A percentile compares a stretch with the other conserved stretches of the same genome.
These are phyloP conservation scores for Caenorhabditis sp. DNA, from an alignment of 2,888 invertebrate species.

Conservation along the genomic window DNA sequence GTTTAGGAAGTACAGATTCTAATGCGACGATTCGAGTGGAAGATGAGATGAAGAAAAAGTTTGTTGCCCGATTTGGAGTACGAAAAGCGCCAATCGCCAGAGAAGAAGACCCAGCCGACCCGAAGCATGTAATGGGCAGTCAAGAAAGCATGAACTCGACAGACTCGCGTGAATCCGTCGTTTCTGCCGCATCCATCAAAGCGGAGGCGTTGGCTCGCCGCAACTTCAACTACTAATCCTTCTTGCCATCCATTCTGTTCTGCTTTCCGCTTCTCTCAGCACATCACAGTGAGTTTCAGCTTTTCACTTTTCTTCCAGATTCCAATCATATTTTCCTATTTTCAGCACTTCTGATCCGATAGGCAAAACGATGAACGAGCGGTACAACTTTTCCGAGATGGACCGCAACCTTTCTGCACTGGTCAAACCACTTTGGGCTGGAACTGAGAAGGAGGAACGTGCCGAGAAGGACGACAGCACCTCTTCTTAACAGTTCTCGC, in stretches of 20 bases:
- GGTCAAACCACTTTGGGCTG: constrained; percentile 71
- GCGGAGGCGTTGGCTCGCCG: constrained; percentile 77
- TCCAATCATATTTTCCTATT: constrained; percentile 15
- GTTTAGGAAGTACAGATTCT: constrained; percentile 44
- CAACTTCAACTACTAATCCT: constrained; percentile 78
- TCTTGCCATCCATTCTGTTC: constrained; percentile 44
- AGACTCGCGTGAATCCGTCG: constrained; percentile 76
- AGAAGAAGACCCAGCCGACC: constrained; percentile 74
- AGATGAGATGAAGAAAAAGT: constrained; percentile 72
- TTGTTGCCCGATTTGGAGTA: constrained; percentile 72
- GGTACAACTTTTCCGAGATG: constrained; percentile 70
- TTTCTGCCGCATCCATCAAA: constrained; percentile 75
- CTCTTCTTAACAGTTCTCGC: constrained; percentile 49
- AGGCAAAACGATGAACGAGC: constrained; percentile 65
- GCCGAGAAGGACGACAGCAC: constrained; percentile 62
- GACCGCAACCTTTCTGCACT: constrained; percentile 72
- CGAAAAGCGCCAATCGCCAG: constrained; percentile 73
- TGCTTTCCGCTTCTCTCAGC: constrained; percentile 54
- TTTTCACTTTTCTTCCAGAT: background rate
- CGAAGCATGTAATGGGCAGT: constrained; percentile 61
- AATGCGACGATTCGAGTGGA: constrained; percentile 56
- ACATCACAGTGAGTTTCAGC: constrained; percentile 58
- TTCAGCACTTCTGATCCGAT: constrained; percentile 72
- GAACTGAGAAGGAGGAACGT: constrained; percentile 67
- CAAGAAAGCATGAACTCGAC: constrained; percentile 71